Evolutionary conservation across 2,888 invertebrate species (phyloP), one percentile per base, ranked within the genome.

Genomic region (Ashinkailepas kermadecensis): DNA sequence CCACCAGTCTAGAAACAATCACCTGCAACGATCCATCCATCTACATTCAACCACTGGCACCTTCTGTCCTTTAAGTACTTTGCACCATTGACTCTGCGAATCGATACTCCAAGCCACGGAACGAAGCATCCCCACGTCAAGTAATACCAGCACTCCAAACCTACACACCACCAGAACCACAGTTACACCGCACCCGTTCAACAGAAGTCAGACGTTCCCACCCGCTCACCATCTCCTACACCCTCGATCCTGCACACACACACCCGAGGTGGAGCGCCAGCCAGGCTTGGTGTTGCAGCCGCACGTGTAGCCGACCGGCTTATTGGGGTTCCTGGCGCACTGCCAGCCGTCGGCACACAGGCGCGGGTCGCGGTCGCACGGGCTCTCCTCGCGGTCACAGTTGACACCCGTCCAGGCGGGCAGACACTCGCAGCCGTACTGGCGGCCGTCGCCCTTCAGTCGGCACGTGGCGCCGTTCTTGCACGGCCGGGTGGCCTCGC

Each of bases 351-450:
- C 54, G 11, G 54, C 54, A 21, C 74, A 74, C 23, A 59, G 79
- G 23, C 23, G 58, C 58, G 23, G 15, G 58, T 79, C 58, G n/a
- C 58, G 57, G 79, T 79, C 79, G 15, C 79, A 79, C 13, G 79
- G 79, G 59, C 15, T 79, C 79, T 74, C 54, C 74, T 74, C 74
- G 18, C 54, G 21, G 21, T 74, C 74, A 15, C 74, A 74, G 74
- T 54, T 11, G 56, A 3, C 54, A 6, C 74, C 74, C 6, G 74
- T 21, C 74, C 74, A 74, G 74, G 74, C 74, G 7, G 74, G 74
- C 21, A 74, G 74, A 21, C 74, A 74, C 54, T 74, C 56, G 21
- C 74, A 74, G 54, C 74, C 74, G 54, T 74, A 74, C 74, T 74
- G 21, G 0, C 18, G 54, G 11, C 74, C 74, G 74, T 74, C 39